Percentiles rank a stretch among this genome's conserved stretches.
phyloP scores from a whole-genome alignment of 2,113 vertebrate genomes.

The Tamias sibiricus region DNA sequence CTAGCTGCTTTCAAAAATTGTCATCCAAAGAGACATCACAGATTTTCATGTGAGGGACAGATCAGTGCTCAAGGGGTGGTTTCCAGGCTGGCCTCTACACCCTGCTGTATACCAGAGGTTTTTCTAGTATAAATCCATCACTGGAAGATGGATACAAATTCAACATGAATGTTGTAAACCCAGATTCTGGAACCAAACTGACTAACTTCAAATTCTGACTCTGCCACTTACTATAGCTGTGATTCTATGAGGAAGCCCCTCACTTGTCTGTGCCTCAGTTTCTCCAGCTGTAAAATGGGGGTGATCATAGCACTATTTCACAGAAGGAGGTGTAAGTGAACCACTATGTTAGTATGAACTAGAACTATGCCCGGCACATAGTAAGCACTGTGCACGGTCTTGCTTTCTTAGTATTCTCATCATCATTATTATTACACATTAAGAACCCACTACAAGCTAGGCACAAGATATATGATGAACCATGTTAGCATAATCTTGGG shows the following conservation, averaged over 20 bases:
- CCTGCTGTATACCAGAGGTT: neutral
- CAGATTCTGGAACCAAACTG: neutral
- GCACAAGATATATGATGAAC: neutral
- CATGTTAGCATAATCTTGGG: neutral
- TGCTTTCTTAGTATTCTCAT: neutral
- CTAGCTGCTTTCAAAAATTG: neutral
- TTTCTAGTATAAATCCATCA: neutral
- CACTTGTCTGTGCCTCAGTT: neutral
- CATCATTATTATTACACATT: neutral
- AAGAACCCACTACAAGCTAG: neutral
- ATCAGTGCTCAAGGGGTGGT: neutral
- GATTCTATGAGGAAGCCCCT: neutral
- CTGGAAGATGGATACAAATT: neutral
- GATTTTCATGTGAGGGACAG: neutral
- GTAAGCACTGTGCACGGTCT: neutral
- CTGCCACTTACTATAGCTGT: neutral
- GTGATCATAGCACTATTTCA: neutral
- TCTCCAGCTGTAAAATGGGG: neutral
- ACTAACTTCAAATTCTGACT: neutral
- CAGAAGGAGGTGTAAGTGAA: neutral
- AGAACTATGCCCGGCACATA: neutral
- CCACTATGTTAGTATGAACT: neutral
- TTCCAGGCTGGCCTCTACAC: neutral
- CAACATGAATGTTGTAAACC: neutral
- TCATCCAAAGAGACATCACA: neutral